Conservation (phyloP, 2,888 invertebrate genomes). For the Campoplex nolae region DNA sequence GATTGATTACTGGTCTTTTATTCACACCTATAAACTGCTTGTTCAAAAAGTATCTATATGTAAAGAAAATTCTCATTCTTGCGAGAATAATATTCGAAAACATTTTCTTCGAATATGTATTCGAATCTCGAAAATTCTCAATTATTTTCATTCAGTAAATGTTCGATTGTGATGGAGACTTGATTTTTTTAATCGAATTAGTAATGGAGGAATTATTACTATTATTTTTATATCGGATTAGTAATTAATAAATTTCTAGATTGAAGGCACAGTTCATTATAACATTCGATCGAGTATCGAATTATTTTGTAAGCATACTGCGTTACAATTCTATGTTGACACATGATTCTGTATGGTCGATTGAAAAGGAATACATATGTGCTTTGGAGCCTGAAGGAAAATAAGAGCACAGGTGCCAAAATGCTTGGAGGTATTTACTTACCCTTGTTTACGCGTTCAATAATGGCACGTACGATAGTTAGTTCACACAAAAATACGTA, state of each 20-base stretch:
- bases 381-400: slow-evolving; percentile 18
- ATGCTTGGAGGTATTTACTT: slow-evolving; percentile 69
- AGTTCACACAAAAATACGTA: slow-evolving; percentile 6
- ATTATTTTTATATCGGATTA: not conserved
- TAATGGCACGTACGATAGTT: slow-evolving; percentile 40
- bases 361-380: slow-evolving; percentile 41
- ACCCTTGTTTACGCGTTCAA: slow-evolving; percentile 45
- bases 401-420: slow-evolving; percentile 64
- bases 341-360: not conserved
- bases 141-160: not conserved
- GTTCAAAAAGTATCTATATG: not conserved
- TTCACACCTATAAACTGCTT: slow-evolving; percentile 45
- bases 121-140: not conserved
- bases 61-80: not conserved
- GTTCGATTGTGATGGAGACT: not conserved
- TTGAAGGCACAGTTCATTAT: not conserved
- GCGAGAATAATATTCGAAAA: not conserved
- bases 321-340: not conserved
- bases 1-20: slow-evolving; percentile 82
- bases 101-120: not conserved
- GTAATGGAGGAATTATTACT: no score
- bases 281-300: not conserved
- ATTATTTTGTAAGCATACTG: not conserved
- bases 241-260: not conserved
- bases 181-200: not conserved